phyloP scores from a whole-genome alignment of 2,113 vertebrate species.

The Miniopterus natalensis region DNA sequence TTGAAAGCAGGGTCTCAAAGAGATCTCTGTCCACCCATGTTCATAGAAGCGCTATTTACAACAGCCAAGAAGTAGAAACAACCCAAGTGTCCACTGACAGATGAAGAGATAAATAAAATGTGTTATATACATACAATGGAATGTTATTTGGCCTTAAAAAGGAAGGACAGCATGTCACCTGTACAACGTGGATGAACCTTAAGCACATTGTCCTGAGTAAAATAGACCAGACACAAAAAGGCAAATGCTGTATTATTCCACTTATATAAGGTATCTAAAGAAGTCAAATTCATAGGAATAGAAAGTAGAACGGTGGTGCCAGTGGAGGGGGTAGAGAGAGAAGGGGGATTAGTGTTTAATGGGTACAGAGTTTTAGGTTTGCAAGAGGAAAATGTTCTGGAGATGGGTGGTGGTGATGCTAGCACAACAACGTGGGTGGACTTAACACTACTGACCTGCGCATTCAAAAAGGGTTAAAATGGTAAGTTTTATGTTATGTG shows the following conservation, averaged over 20 bases:
- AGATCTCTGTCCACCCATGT: background rate
- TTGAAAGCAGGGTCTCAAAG: background rate
- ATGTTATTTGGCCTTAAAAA: background rate
- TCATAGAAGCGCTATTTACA: background rate
- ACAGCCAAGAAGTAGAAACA: background rate
- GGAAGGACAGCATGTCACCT: background rate
- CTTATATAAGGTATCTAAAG: background rate
- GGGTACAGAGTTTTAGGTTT: background rate
- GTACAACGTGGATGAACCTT: background rate
- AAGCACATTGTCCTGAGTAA: background rate
- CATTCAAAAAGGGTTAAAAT: background rate
- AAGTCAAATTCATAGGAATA: background rate
- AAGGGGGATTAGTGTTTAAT: background rate
- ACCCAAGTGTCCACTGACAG: background rate
- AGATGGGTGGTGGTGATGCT: background rate
- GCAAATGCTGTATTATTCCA: background rate
- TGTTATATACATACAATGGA: background rate
- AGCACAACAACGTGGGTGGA: background rate
- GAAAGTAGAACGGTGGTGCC: background rate
- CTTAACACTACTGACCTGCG: background rate
- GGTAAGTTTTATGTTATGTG: background rate
- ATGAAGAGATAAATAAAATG: background rate
- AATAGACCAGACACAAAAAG: background rate
- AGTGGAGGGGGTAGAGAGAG: background rate
- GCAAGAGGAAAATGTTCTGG: background rate